phyloP scores from a whole-genome alignment of 2,113 vertebrate genomes.

The Dasypus novemcinctus region DNA sequence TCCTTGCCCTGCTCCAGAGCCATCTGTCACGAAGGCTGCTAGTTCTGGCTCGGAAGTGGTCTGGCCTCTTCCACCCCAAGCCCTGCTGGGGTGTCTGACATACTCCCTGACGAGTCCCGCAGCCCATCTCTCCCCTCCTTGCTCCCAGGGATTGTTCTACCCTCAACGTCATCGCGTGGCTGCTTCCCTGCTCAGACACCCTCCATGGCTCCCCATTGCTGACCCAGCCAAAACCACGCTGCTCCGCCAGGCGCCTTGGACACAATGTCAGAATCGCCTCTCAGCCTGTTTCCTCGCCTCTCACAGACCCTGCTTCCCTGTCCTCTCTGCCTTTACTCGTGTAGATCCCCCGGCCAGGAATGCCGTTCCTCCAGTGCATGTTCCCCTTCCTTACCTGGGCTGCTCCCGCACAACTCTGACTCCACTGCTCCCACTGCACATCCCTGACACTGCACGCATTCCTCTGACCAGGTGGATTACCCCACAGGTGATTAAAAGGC shows the following conservation, averaged over 20 bases:
- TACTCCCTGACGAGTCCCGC: no score
- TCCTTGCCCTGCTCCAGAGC: rapidly evolving
- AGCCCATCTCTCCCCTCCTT: background rate
- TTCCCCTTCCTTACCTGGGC: no score
- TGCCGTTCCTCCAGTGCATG: rapidly evolving
- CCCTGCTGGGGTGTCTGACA: rapidly evolving
- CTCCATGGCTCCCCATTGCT: background rate
- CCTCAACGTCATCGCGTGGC: background rate
- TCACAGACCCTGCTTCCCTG: background rate
- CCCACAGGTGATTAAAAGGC: no score
- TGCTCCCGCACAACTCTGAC: no score
- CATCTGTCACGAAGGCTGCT: background rate
- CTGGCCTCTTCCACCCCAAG: background rate
- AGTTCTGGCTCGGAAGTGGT: background rate
- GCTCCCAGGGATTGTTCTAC: background rate
- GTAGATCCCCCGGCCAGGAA: rapidly evolving
- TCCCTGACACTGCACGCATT: rapidly evolving
- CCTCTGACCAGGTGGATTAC: background rate
- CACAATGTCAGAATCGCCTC: no score
- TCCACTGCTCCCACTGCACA: rapidly evolving
- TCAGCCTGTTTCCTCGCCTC: background rate
- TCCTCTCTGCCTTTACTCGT: background rate
- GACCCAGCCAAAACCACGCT: rapidly evolving
- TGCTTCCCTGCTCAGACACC: background rate
- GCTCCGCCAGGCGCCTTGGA: rapidly evolving